A percentile compares a stretch with the other conserved stretches of the same genome.
Conservation (phyloP, 2,888 invertebrate species). For the Amphipyra berbera region DNA sequence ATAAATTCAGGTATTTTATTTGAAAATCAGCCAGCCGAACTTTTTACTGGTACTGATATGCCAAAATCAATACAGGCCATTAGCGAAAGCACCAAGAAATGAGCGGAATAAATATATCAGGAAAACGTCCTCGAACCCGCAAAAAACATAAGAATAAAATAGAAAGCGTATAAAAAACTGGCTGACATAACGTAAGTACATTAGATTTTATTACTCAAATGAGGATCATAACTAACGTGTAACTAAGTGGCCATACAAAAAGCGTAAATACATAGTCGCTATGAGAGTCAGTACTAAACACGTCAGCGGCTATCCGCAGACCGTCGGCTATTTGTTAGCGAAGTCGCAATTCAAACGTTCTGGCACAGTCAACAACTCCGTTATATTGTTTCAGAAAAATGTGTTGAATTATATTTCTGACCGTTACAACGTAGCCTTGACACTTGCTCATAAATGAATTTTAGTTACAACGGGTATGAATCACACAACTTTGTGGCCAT, state of each 20-base stretch:
- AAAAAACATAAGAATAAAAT: slow-evolving; percentile 37
- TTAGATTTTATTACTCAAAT: slow-evolving; percentile 38
- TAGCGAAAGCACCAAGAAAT: slow-evolving; percentile 18
- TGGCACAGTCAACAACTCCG: slow-evolving; percentile 24
- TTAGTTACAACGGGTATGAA: slow-evolving; percentile 20
- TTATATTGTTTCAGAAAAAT: slow-evolving; percentile 36
- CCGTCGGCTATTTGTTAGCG: slow-evolving; percentile 13
- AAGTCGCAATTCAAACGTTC: slow-evolving; percentile 15
- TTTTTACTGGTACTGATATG: slow-evolving; percentile 1
- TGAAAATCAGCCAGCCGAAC: neutral
- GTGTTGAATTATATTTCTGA: slow-evolving; percentile 14
- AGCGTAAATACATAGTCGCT: slow-evolving; percentile 13
- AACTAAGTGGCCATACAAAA: slow-evolving; percentile 29
- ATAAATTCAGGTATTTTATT: neutral
- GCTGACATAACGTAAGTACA: slow-evolving; percentile 14
- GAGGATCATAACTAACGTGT: slow-evolving; percentile 28
- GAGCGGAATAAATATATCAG: slow-evolving; percentile 10
- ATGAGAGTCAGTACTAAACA: slow-evolving; percentile 13
- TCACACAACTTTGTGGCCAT: slow-evolving; percentile 17
- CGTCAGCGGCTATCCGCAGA: slow-evolving; percentile 5
- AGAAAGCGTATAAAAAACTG: slow-evolving; percentile 16
- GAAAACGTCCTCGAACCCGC: neutral
- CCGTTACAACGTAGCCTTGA: slow-evolving; percentile 20
- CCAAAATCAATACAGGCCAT: slow-evolving; percentile 29
- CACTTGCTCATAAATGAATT: slow-evolving; percentile 26